Conservation (phyloP, 2,797 vertebrate species). For the Micromesistius poutassou region DNA sequence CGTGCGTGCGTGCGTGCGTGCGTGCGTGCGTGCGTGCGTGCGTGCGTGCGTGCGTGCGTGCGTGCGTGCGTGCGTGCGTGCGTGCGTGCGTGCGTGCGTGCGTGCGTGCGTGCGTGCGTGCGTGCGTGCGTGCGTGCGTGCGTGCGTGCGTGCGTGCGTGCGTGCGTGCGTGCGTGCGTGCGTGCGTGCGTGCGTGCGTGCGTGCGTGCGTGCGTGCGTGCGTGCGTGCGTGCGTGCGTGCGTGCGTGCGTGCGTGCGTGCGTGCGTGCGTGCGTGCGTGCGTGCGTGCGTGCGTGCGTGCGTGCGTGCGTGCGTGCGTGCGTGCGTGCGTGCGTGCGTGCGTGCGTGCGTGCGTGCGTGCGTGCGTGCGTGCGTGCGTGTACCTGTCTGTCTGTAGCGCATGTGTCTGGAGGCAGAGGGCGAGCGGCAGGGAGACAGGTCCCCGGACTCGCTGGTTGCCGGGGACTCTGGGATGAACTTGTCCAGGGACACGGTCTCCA, state of each 20-base stretch:
- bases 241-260: too few species aligned
- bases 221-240: slow-evolving; percentile 61
- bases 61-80: neutral
- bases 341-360: neutral
- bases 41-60: neutral
- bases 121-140: neutral
- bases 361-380: neutral
- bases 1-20: neutral
- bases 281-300: too few species aligned
- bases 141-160: too few species aligned
- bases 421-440: slow-evolving; percentile 84
- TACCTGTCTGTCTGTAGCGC: slow-evolving; percentile 80
- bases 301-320: slow-evolving; percentile 58
- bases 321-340: slow-evolving; percentile 47
- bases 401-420: slow-evolving; percentile 87
- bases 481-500: slow-evolving; percentile 83
- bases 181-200: too few species aligned
- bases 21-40: neutral
- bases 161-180: too few species aligned
- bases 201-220: slow-evolving; percentile 43
- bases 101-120: neutral
- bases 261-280: too few species aligned
- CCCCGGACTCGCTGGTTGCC: slow-evolving; percentile 69
- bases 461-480: slow-evolving; percentile 79
- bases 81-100: neutral